Percentiles rank a stretch among this genome's conserved stretches.
Evolutionary conservation across 2,113 vertebrate genomes (phyloP).

Genomic region (Pteropus alecto): DNA sequence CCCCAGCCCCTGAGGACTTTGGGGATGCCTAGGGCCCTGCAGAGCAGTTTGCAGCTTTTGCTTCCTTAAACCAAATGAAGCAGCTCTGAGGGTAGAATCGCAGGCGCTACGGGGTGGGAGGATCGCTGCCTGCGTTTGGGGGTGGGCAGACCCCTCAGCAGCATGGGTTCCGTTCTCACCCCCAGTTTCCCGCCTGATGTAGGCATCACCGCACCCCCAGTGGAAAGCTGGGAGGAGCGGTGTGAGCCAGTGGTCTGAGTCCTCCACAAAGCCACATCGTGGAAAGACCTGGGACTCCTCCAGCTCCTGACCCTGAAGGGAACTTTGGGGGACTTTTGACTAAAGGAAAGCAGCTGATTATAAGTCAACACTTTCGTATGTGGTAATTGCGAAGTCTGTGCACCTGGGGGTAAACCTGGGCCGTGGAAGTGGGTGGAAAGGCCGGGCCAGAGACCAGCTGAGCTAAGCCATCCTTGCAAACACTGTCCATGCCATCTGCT

Average conservation of each 20-base stretch:
- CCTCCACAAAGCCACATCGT: background rate
- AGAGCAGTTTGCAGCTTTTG: background rate
- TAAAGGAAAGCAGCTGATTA: conserved; percentile 14
- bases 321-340: conserved; percentile 60
- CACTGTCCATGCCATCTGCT: background rate
- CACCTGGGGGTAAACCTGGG: background rate
- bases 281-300: conserved; percentile 5
- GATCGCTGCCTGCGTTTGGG: background rate
- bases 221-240: background rate
- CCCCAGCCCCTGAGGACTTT: background rate
- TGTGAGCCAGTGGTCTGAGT: background rate
- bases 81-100: background rate
- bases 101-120: background rate
- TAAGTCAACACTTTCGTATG: background rate
- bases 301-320: background rate
- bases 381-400: background rate
- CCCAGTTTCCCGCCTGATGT: background rate
- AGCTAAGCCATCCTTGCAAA: background rate
- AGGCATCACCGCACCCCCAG: too few relatives aligned
- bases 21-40: background rate
- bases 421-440: background rate
- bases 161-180: background rate
- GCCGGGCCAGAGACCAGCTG: rapidly evolving
- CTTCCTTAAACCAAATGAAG: background rate
- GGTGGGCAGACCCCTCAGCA: background rate